Evolutionary conservation across 1,140 invertebrate species (phyloP).

Genomic region (Zophobas atratus): DNA sequence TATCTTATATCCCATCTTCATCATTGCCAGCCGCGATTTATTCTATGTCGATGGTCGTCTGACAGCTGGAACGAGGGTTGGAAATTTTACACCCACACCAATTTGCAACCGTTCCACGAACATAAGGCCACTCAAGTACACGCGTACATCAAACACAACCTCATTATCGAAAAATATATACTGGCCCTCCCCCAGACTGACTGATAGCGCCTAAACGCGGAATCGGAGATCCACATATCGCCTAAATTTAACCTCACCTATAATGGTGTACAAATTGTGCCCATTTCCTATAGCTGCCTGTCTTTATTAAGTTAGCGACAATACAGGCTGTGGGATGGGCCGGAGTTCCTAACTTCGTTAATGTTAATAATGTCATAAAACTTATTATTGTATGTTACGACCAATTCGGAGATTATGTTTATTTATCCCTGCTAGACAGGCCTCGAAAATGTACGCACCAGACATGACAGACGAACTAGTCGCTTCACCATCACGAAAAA

Average conservation of each 20-base stretch:
- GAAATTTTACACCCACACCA: constrained; percentile 1
- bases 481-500: constrained; percentile 12
- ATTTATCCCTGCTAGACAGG: constrained; percentile 31
- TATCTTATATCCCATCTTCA: constrained; percentile 21
- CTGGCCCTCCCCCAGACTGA: background rate
- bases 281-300: constrained; percentile 37
- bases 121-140: too few relatives aligned
- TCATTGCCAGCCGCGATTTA: constrained; percentile 18
- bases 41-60: background rate
- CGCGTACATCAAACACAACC: background rate
- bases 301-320: constrained; percentile 42
- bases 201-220: background rate
- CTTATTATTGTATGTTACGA: constrained; percentile 39
- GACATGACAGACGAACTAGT: constrained; percentile 27
- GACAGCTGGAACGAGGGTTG: background rate
- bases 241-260: constrained; percentile 36
- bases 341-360: constrained; percentile 28
- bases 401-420: constrained; percentile 42
- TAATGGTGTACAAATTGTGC: constrained; percentile 35
- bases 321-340: constrained; percentile 26
- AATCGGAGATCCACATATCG: constrained; percentile 21
- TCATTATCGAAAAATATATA: background rate
- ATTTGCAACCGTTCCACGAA: background rate
- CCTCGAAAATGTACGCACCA: constrained; percentile 30
- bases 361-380: constrained; percentile 42